Evolutionary conservation across 2,113 vertebrate genomes (phyloP).

Genomic region (Calonectris borealis): DNA sequence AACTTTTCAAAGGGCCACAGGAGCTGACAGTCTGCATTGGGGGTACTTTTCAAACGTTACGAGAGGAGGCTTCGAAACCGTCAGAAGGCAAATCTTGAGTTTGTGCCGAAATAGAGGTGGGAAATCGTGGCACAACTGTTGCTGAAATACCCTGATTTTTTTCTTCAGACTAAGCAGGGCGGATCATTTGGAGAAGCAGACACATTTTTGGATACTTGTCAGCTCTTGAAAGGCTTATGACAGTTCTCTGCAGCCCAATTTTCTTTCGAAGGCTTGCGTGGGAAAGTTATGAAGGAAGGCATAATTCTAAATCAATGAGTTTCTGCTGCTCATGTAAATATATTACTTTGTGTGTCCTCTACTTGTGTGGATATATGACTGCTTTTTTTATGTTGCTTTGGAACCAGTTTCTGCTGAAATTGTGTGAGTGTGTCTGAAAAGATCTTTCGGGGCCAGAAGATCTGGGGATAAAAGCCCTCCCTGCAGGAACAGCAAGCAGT

Average conservation of each 20-base stretch:
- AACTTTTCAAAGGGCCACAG: fast-evolving
- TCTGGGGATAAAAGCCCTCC: background rate
- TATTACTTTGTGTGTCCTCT: background rate
- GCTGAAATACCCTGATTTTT: background rate
- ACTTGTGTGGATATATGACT: background rate
- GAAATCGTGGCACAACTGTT: background rate
- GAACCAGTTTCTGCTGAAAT: background rate
- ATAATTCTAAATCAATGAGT: background rate
- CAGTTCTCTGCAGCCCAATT: background rate
- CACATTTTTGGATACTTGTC: background rate
- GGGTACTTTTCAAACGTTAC: background rate
- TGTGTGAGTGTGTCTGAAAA: background rate
- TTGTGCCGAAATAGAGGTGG: background rate
- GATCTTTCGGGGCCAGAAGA: background rate
- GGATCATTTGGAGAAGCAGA: background rate
- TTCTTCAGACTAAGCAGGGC: background rate
- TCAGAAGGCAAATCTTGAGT: background rate
- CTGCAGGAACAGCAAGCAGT: background rate
- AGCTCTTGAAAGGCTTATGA: background rate
- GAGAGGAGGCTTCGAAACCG: background rate
- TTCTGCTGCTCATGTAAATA: background rate
- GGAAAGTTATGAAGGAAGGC: background rate
- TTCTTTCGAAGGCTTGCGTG: background rate
- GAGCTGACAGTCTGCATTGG: background rate
- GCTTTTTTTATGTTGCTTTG: background rate